Conservation (phyloP, 2,797 vertebrate genomes). For the Esox masquinongy region DNA sequence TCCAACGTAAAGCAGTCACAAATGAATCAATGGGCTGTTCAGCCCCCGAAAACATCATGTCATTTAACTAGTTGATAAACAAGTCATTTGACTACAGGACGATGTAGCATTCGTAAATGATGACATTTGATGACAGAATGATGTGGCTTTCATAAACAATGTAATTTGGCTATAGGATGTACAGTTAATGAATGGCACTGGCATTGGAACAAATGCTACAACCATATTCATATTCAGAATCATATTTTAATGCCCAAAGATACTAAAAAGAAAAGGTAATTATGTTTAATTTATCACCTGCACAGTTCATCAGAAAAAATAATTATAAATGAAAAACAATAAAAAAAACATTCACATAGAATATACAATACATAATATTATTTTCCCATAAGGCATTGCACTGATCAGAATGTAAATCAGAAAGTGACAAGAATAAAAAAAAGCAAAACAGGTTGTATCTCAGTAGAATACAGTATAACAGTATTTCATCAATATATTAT, state of each 20-base stretch:
- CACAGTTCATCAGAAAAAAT: too few species aligned
- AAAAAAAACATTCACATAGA: conserved; percentile 12
- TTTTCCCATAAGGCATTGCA: conserved; percentile 50
- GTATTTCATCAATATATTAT: background rate
- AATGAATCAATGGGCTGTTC: too few species aligned
- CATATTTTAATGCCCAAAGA: conserved; percentile 60
- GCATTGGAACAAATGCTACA: background rate
- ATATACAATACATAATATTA: background rate
- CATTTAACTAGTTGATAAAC: background rate
- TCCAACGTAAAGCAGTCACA: too few species aligned
- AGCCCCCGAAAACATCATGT: too few species aligned
- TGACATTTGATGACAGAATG: too few species aligned
- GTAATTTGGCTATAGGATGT: too few species aligned
- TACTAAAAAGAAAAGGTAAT: conserved; percentile 23
- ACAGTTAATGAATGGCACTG: too few species aligned
- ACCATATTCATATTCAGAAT: conserved; percentile 5
- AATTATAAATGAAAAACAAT: conserved; percentile 3
- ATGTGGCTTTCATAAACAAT: too few species aligned
- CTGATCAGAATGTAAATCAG: conserved; percentile 12
- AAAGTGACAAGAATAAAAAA: conserved; percentile 11
- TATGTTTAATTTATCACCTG: background rate
- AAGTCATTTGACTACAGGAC: background rate
- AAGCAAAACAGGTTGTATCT: background rate
- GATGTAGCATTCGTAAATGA: too few species aligned
- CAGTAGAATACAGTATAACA: background rate